Evolutionary conservation across 2,113 vertebrate genomes (phyloP).

Genomic region (Tragulus kanchil): DNA sequence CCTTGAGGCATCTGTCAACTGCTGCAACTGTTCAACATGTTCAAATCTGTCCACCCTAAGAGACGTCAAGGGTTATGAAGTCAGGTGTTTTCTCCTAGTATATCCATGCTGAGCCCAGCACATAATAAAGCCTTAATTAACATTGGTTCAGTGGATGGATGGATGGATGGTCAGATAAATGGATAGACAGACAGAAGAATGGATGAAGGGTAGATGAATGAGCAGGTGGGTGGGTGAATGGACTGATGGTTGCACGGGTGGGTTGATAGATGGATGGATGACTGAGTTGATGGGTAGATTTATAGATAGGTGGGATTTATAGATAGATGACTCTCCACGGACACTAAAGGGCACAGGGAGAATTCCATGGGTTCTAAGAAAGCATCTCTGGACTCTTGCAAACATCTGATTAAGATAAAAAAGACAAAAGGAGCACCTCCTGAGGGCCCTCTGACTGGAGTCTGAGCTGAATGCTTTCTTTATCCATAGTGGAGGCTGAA

Average conservation of each 20-base stretch:
- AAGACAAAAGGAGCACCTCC: not conserved
- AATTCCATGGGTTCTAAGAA: not conserved
- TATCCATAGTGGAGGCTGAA: not conserved
- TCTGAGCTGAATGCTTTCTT: not conserved
- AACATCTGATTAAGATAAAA: not conserved
- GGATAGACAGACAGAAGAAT: not conserved
- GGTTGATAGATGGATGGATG: not conserved
- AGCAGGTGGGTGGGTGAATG: not conserved
- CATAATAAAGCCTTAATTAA: not conserved
- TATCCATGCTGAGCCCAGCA: not conserved
- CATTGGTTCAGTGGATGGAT: not conserved
- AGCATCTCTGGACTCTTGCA: not conserved
- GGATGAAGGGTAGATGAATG: too few relatives aligned
- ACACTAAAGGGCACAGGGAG: not conserved
- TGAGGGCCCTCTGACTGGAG: not conserved
- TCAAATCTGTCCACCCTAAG: not conserved
- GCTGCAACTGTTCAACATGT: not conserved
- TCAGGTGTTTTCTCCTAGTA: not conserved
- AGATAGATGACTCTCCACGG: not conserved
- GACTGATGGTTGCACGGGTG: not conserved
- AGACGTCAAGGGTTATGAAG: not conserved
- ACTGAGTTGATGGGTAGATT: not conserved
- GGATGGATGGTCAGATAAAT: not conserved
- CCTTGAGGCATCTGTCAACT: not conserved
- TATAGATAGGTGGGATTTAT: not conserved